Conservation (phyloP, 2,888 invertebrate genomes). For the Sinotaia quadrata region DNA sequence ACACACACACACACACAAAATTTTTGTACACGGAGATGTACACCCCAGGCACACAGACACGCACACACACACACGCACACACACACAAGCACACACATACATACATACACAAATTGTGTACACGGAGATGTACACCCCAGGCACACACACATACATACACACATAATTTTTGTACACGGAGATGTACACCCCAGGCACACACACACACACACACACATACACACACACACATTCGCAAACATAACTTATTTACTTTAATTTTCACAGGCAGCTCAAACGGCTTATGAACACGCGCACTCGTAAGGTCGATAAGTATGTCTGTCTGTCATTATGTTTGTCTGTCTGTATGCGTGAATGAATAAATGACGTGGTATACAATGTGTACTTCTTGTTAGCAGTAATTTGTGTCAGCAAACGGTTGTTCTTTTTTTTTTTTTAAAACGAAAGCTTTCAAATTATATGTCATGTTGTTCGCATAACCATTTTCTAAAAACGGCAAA, state of each 20-base stretch:
- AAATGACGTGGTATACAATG: too few relatives aligned
- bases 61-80: not conserved
- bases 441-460: too few relatives aligned
- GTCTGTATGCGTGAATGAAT: too few relatives aligned
- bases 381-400: too few relatives aligned
- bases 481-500: too few relatives aligned
- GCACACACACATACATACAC: not conserved
- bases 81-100: not conserved
- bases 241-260: not conserved
- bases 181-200: not conserved
- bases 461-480: too few relatives aligned
- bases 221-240: slow-evolving; percentile 9
- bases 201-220: slow-evolving; percentile 19
- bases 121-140: not conserved
- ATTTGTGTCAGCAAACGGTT: too few relatives aligned
- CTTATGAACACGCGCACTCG: too few relatives aligned
- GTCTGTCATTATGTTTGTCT: too few relatives aligned
- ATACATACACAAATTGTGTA: not conserved
- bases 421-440: too few relatives aligned
- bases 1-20: not conserved
- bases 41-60: slow-evolving; percentile 2
- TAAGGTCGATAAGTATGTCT: too few relatives aligned
- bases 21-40: not conserved
- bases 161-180: not conserved
- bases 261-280: too few relatives aligned